Conservation (phyloP, 2,888 invertebrate genomes). For the Yponomeuta malinellus region DNA sequence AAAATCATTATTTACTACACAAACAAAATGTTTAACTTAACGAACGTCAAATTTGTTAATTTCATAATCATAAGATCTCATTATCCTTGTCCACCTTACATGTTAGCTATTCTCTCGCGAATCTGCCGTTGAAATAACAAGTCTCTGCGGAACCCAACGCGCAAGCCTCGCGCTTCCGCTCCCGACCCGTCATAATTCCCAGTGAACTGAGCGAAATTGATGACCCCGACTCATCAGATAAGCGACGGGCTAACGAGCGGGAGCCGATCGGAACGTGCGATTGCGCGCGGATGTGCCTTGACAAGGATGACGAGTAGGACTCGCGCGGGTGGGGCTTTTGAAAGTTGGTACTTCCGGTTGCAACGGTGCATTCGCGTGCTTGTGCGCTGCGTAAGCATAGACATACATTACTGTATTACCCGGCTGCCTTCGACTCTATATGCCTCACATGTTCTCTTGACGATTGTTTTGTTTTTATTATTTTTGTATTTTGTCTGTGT, state of each 20-base stretch:
- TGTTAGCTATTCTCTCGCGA: too few relatives aligned
- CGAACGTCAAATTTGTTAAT: too few relatives aligned
- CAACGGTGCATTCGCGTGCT: neutral
- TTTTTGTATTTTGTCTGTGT: too few relatives aligned
- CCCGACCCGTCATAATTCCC: slow-evolving; percentile 2
- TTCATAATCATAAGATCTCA: too few relatives aligned
- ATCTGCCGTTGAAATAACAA: neutral
- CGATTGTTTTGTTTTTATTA: too few relatives aligned
- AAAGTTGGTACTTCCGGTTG: neutral
- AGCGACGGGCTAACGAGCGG: slow-evolving; percentile 49
- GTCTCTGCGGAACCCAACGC: neutral
- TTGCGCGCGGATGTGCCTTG: slow-evolving; percentile 22
- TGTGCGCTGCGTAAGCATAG: neutral
- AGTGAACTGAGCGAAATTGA: slow-evolving; percentile 10
- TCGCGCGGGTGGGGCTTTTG: neutral
- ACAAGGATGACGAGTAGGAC: slow-evolving; percentile 5
- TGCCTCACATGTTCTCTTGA: too few relatives aligned
- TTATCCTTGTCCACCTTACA: too few relatives aligned
- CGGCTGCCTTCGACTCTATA: too few relatives aligned
- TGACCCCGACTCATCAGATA: slow-evolving; percentile 15
- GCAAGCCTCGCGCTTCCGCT: neutral
- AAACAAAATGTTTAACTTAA: too few relatives aligned
- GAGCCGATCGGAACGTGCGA: slow-evolving; percentile 59
- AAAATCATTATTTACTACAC: too few relatives aligned
- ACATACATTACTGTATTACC: too few relatives aligned